Base-by-base conservation (phyloP, 2,113 vertebrate species). In the Microtus ochrogaster region DNA sequence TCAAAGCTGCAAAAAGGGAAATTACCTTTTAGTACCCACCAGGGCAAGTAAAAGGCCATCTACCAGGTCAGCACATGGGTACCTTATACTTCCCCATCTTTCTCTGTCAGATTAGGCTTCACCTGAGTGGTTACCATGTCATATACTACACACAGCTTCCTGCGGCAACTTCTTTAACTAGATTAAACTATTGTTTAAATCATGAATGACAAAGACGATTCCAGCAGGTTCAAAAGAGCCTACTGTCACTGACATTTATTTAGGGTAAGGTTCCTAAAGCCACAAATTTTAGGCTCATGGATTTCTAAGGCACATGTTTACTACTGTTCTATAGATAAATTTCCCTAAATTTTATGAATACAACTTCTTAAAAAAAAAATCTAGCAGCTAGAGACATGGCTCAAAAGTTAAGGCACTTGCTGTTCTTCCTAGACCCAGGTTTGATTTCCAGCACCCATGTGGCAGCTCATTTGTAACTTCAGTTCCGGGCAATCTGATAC, bases 221-320 rank as follows among this genome's bases (percentile, higher is more conserved):
- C 28, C 8, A 33, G 58, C 0, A 68, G 61, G 58, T 36, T 73
- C 44, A 68, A 79, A 73, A 95, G 55, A 81, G n/a, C 21, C 41
- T 41, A 66, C 36, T 58, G 58, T 68, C 70, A 82, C 41, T 76
- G 76, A 73, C 41, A 76, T 16, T 91, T 83, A 88, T 72, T 91
- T 95, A 94, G 12, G 36, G 10, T n/a, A 85, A 70, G 26, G 90
- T 28, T 52, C 30, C 90, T 12, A 24, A 73, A 65, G 24, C n/a
- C 49, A 73, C 44, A n/a, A 24, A 88, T 74, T 65, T 90, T 76
- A 74, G 91, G 63, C 61, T 47, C 52, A 92, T 4, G 7, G 33
- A 94, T 90, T 95, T 94, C 87, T 90, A 96, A 76, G 58, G 63
- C 70, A 84, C 70, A 95, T 63, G 89, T 55, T 49, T 90, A 74